Base-by-base conservation (phyloP, 2,797 vertebrate genomes). In the Chaetophractus vellerosus region DNA sequence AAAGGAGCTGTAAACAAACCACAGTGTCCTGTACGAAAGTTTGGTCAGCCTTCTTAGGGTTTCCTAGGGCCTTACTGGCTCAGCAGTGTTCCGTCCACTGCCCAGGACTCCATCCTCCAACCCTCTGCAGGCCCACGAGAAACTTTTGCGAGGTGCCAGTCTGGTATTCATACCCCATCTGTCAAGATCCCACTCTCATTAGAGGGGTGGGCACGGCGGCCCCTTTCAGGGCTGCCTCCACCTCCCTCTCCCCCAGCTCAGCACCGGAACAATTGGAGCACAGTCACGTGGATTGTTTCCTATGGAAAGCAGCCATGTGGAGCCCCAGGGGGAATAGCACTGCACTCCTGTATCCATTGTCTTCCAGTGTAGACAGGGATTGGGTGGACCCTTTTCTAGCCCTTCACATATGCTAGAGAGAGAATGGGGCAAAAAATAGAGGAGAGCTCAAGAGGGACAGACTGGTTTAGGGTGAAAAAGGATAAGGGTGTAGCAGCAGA, bases 81-180 rank as follows among this genome's bases (percentile, higher is more conserved):
- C 52, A 23, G 31, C 5, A 24, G 38, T n/a, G 15, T 50, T 88
- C 80, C 45, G 41, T 88, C n/a, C 24, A 59, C 61, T 80, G 93
- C 84, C 68, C 50, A 71, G 55, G 75, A 92, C 61, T 57, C 11
- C 18, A 24, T 88, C 41, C 50, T 71, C 63, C 52, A 8, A 8
- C 81, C 14, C 36, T 90, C 52, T 15, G 26, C 31, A 68, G 72
- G 69, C 68, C 68, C 48, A 63, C 38, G 92, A 88, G 92, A 93
- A 96, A 90, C 81, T 96, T 97, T 87, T 91, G 79, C 79, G 92
- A 97, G 97, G 93, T 96, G 93, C 85, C 96, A 95, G 97, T 84
- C 96, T 94, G 82, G 91, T 87, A 96, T 96, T 97, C 95, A 96
- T 74, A n/a, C 26, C 66, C 95, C 97, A 97, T 97, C 95, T 97